These are phyloP conservation scores for Chionomys nivalis DNA, from an alignment of 2,113 vertebrate genomes.

Conservation along the genomic window DNA sequence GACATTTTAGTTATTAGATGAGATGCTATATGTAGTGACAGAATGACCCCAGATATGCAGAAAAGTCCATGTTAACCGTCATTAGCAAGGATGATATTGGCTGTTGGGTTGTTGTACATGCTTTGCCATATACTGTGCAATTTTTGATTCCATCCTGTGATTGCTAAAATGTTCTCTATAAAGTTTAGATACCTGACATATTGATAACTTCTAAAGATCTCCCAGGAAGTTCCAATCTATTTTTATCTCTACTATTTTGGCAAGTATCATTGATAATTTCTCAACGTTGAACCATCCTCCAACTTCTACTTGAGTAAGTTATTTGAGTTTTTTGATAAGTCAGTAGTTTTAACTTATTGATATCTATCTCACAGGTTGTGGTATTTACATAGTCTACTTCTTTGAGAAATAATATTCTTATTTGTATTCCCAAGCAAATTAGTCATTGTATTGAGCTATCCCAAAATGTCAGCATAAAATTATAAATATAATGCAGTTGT, in stretches of 20 bases:
- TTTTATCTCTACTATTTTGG: not conserved
- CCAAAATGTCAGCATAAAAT: not conserved
- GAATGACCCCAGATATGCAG: not conserved
- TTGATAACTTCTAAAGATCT: not conserved
- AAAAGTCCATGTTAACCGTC: not conserved
- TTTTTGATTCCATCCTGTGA: not conserved
- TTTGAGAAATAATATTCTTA: not conserved
- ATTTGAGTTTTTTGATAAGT: not conserved
- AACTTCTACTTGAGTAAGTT: not conserved
- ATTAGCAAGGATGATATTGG: not conserved
- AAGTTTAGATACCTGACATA: not conserved
- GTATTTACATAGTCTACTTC: not conserved
- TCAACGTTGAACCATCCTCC: not conserved
- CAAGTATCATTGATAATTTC: not conserved
- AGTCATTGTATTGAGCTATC: not conserved
- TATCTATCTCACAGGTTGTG: not conserved
- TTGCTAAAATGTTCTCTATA: not conserved
- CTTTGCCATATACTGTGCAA: not conserved
- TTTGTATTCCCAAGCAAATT: not conserved
- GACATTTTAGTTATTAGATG: not conserved
- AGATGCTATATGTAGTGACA: not conserved
- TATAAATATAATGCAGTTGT: not conserved
- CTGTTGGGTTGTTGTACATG: not conserved
- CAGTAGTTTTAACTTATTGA: not conserved
- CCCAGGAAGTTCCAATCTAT: not conserved